phyloP scores from a whole-genome alignment of 1,140 invertebrate species.

The Bemisia tabaci region DNA sequence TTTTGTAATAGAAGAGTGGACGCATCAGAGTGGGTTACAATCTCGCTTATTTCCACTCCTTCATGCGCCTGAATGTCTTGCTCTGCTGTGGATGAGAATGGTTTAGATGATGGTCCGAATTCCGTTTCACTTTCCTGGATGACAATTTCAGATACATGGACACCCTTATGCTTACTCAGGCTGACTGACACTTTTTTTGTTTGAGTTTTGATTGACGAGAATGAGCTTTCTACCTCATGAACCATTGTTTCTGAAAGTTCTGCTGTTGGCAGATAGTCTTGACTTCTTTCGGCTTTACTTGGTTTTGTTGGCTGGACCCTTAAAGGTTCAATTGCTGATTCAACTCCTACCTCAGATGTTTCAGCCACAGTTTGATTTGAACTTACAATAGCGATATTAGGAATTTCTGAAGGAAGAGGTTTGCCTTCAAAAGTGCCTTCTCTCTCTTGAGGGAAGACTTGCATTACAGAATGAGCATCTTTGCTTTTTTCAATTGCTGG shows the following conservation, averaged over 20 bases:
- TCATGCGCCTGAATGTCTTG: background rate
- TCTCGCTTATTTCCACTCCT: background rate
- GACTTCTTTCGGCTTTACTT: background rate
- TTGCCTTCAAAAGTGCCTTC: constrained; percentile 7
- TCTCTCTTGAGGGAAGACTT: constrained; percentile 7
- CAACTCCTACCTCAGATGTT: background rate
- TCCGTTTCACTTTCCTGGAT: background rate
- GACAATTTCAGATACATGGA: background rate
- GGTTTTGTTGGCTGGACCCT: background rate
- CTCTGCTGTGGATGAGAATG: background rate
- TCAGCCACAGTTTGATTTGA: background rate
- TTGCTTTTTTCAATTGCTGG: background rate
- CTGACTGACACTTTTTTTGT: background rate
- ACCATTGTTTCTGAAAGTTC: background rate
- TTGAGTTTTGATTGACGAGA: background rate
- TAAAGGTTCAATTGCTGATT: background rate
- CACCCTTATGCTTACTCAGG: background rate
- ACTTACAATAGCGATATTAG: background rate
- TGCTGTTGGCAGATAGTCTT: background rate
- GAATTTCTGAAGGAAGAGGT: background rate
- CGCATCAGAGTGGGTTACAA: background rate
- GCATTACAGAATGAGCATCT: background rate
- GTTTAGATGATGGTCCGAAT: background rate
- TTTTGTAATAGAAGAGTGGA: background rate
- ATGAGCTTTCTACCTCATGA: background rate